Percentiles rank a stretch among this genome's conserved stretches.
Evolutionary conservation across 1,140 invertebrate genomes (phyloP).

Genomic region (Mizuhopecten yessoensis): DNA sequence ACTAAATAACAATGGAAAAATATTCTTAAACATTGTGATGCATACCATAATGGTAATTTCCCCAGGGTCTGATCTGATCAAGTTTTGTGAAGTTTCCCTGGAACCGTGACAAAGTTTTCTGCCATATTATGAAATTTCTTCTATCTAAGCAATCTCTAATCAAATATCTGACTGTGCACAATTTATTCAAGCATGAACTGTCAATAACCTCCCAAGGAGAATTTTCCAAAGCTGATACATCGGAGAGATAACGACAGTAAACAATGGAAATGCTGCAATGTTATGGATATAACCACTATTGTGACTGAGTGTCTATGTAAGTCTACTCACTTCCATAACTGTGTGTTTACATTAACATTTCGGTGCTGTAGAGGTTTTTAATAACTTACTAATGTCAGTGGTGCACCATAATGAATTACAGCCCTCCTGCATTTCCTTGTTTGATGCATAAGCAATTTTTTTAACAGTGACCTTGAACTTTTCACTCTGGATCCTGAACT

Average conservation of each 20-base stretch:
- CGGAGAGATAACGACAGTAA: neutral
- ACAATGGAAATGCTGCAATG: neutral
- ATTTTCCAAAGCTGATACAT: neutral
- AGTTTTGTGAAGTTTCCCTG: neutral
- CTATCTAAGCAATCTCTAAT: constrained; percentile 5
- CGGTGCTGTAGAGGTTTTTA: too few relatives aligned
- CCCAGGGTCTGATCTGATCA: neutral
- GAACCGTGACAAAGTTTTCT: too few relatives aligned
- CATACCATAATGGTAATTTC: neutral
- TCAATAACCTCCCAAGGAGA: neutral
- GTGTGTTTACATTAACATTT: too few relatives aligned
- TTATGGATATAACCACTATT: too few relatives aligned
- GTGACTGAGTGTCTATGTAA: too few relatives aligned
- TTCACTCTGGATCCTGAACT: too few relatives aligned
- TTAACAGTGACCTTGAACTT: too few relatives aligned
- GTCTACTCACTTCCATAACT: too few relatives aligned
- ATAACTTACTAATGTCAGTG: too few relatives aligned
- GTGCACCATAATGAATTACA: too few relatives aligned
- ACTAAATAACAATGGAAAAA: neutral
- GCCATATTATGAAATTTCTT: neutral
- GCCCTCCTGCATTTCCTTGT: too few relatives aligned
- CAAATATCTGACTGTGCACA: neutral
- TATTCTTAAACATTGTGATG: neutral
- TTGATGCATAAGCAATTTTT: too few relatives aligned
- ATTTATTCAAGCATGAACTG: neutral